phyloP scores from a whole-genome alignment of 2,888 invertebrate genomes.

The Epirrhoe alternata region DNA sequence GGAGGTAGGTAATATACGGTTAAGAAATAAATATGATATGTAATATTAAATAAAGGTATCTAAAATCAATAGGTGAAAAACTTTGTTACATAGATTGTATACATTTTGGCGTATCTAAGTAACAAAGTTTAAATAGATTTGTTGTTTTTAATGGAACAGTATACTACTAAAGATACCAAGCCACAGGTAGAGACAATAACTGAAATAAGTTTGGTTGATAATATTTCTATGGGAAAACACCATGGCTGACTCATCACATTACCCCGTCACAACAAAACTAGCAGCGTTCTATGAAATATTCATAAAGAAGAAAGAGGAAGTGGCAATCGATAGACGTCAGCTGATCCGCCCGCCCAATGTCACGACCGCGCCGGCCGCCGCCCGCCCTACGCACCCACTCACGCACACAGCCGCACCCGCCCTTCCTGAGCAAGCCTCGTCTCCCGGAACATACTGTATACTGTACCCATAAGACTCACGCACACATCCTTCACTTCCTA shows the following conservation, averaged over 20 bases:
- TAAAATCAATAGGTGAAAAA: no score
- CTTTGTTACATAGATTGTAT: no score
- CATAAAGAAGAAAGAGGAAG: constrained; percentile 78
- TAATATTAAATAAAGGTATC: no score
- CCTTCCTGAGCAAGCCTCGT: constrained; percentile 3
- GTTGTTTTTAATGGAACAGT: no score
- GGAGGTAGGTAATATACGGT: no score
- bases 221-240: constrained; percentile 4
- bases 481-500: constrained; percentile 19
- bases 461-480: constrained; percentile 10
- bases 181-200: neutral
- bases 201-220: neutral
- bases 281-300: constrained; percentile 70
- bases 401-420: constrained; percentile 25
- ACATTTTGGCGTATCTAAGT: no score
- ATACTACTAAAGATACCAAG: neutral
- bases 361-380: constrained; percentile 66
- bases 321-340: constrained; percentile 79
- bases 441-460: constrained; percentile 43
- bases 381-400: constrained; percentile 49
- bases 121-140: no score
- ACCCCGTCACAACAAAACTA: constrained; percentile 62
- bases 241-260: constrained; percentile 15
- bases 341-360: constrained; percentile 83
- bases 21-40: no score